Conservation (phyloP, 2,113 vertebrate species). For the Nerophis lumbriciformis region DNA sequence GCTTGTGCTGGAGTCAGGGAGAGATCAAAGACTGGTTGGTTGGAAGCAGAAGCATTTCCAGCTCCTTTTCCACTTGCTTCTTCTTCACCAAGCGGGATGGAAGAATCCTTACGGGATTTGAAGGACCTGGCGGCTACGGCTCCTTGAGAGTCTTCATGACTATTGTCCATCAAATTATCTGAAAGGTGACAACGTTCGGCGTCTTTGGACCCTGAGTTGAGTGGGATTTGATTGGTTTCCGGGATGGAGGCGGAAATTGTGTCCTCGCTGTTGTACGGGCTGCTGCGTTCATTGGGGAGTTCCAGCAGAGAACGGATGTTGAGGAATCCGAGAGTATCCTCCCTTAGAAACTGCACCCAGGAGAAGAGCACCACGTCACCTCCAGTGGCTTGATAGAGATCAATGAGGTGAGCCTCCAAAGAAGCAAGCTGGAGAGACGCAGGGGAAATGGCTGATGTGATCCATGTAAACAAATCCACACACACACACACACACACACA, state of each 20-base stretch:
- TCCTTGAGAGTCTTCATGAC: not conserved
- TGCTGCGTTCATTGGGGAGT: conserved; percentile 52
- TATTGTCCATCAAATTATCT: not conserved
- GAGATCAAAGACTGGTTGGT: conserved; percentile 21
- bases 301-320: conserved; percentile 76
- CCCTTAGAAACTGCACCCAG: conserved; percentile 88
- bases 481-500: too few species aligned
- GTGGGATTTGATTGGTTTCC: not conserved
- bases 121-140: not conserved
- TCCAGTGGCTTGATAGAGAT: conserved; percentile 78
- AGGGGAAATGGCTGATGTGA: not conserved
- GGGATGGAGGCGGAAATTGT: not conserved
- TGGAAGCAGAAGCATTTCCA: not conserved
- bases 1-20: conserved; percentile 62
- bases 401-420: conserved; percentile 74
- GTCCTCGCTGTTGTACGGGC: not conserved
- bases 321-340: conserved; percentile 78
- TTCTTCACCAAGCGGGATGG: not conserved
- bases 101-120: not conserved
- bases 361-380: conserved; percentile 83
- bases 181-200: not conserved
- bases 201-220: not conserved
- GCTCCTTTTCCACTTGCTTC: conserved; percentile 4
- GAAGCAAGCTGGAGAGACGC: conserved; percentile 48
- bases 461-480: not conserved